Conservation (phyloP, 2,888 invertebrate species). For the Diadegma fenestrale region DNA sequence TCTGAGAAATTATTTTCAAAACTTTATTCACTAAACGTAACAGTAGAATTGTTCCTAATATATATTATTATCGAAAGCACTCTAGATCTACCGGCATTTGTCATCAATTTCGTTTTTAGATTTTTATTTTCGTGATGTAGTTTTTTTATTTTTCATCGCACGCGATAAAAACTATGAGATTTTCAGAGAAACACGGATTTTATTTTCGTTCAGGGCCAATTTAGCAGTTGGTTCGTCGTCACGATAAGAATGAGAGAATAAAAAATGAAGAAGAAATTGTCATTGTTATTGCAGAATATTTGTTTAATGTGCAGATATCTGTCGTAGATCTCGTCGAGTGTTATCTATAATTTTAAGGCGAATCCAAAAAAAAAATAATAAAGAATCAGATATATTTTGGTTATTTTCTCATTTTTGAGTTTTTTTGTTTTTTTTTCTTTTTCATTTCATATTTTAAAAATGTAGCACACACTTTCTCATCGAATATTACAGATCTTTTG, state of each 20-base stretch:
- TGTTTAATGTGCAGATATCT: constrained; percentile 31
- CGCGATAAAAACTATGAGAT: constrained; percentile 44
- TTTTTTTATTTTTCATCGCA: constrained; percentile 18
- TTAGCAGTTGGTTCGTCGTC: constrained; percentile 46
- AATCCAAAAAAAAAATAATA: constrained; percentile 39
- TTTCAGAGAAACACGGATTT: constrained; percentile 10
- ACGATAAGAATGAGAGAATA: constrained; percentile 32
- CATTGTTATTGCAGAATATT: constrained; percentile 26
- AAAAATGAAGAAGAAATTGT: constrained; percentile 24
- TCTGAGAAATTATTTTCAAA: constrained; percentile 64
- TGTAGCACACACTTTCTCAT: constrained; percentile 32
- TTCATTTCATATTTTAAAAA: constrained; percentile 31
- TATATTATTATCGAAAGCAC: constrained; percentile 68
- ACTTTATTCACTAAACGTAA: constrained; percentile 69
- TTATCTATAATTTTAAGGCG: constrained; percentile 10
- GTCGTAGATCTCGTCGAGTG: constrained; percentile 28
- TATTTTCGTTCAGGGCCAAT: constrained; percentile 34
- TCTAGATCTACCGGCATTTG: constrained; percentile 62
- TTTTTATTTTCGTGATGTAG: not conserved
- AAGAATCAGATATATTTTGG: not conserved
- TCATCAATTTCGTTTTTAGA: constrained; percentile 40
- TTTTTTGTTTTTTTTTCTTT: not conserved
- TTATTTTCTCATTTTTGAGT: constrained; percentile 8
- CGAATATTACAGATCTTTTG: constrained; percentile 49
- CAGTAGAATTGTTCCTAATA: constrained; percentile 70